These are phyloP conservation scores for Rhopilema esculentum DNA, from an alignment of 30 jellyfish, hydroid and myxozoan genomes.

Conservation along the genomic window DNA sequence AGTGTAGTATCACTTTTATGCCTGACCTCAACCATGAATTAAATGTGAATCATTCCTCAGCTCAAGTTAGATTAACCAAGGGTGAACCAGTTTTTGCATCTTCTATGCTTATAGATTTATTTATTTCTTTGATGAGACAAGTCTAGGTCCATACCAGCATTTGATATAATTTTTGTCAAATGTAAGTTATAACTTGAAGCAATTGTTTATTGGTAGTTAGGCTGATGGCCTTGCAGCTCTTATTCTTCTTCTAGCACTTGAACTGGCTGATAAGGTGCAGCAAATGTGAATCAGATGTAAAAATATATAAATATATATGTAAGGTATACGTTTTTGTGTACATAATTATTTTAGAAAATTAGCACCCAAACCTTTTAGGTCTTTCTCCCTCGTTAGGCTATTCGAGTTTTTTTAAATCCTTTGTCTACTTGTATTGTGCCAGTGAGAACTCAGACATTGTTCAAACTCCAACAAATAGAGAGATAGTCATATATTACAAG, in stretches of 20 bases:
- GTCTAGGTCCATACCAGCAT: no score
- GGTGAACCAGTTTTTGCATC: no score
- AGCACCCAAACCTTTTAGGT: not conserved
- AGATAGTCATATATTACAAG: no score
- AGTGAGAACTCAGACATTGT: no score
- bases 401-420: not conserved
- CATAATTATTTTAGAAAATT: not conserved
- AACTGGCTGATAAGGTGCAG: not conserved
- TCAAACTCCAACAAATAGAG: no score
- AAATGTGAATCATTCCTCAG: no score
- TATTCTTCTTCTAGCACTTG: not conserved
- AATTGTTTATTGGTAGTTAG: not conserved
- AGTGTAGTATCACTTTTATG: no score
- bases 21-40: no score
- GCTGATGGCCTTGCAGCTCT: not conserved
- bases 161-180: no score
- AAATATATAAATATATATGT: not conserved
- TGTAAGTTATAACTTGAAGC: not conserved
- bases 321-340: not conserved
- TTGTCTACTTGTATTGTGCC: not conserved
- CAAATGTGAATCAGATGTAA: not conserved
- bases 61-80: no score
- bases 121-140: not conserved
- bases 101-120: no score
- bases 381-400: not conserved